These are phyloP conservation scores for Drosophila ambigua DNA, from an alignment of 1,140 invertebrate species.

Conservation along the genomic window DNA sequence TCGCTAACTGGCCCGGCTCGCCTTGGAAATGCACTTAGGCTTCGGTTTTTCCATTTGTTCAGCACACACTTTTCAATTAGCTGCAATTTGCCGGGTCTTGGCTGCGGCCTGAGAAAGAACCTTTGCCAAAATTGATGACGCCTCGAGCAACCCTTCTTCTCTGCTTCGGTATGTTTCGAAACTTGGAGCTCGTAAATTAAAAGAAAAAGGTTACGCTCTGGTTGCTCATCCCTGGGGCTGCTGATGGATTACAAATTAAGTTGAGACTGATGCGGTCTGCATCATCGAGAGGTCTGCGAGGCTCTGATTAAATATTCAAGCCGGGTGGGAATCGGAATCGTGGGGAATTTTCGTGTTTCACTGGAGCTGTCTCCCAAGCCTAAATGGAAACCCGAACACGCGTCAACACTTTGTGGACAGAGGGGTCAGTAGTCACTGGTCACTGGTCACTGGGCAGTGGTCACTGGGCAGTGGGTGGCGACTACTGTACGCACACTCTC, in stretches of 20 bases:
- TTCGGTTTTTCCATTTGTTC: conserved; percentile 59
- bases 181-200: conserved; percentile 58
- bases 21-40: conserved; percentile 81
- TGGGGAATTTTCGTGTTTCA: conserved; percentile 42
- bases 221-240: conserved; percentile 33
- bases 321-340: conserved; percentile 56
- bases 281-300: conserved; percentile 38
- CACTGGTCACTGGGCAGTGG: conserved; percentile 34
- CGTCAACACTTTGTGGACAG: conserved; percentile 59
- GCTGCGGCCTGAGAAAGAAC: conserved; percentile 36
- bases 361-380: conserved; percentile 28
- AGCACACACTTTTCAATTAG: conserved; percentile 72
- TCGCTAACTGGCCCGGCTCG: conserved; percentile 64
- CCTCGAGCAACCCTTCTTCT: conserved; percentile 34
- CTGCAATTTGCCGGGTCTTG: conserved; percentile 62
- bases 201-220: conserved; percentile 38
- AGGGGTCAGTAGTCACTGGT: conserved; percentile 40
- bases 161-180: conserved; percentile 6
- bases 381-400: conserved; percentile 79
- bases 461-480: conserved; percentile 29
- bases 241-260: conserved; percentile 76
- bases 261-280: conserved; percentile 58
- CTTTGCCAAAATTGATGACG: conserved; percentile 72
- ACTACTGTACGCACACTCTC: neutral
- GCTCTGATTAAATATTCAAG: conserved; percentile 69